A percentile compares a stretch with the other conserved stretches of the same genome.
Evolutionary conservation across 1,140 invertebrate species (phyloP).

Genomic region (Oryctes rhinoceros): DNA sequence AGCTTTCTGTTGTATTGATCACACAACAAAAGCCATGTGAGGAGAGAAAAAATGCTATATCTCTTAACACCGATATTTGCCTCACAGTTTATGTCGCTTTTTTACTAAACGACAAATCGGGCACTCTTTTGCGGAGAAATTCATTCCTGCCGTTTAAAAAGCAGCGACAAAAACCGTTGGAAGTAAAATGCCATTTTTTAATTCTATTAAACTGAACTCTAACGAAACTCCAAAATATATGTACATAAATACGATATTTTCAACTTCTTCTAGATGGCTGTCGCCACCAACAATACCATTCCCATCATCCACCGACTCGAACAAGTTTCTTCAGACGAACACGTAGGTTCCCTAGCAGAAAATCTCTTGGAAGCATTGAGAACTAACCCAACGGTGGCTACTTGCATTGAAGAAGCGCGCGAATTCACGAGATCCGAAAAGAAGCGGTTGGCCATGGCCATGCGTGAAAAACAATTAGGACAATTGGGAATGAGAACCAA

Average conservation of each 20-base stretch:
- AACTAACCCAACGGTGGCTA: slow-evolving; percentile 82
- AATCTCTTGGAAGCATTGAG: slow-evolving; percentile 91
- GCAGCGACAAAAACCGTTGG: too few species aligned
- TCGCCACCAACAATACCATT: slow-evolving; percentile 84
- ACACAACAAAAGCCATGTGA: too few species aligned
- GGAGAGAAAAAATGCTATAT: too few species aligned
- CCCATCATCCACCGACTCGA: slow-evolving; percentile 94
- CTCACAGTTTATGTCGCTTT: too few species aligned
- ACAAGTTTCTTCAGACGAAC: slow-evolving; percentile 96
- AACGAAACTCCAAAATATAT: too few species aligned
- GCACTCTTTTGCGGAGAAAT: too few species aligned
- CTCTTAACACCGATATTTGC: too few species aligned
- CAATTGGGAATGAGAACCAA: slow-evolving; percentile 96
- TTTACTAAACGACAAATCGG: too few species aligned
- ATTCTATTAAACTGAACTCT: too few species aligned
- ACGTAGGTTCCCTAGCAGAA: slow-evolving; percentile 95
- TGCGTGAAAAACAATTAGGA: slow-evolving; percentile 93
- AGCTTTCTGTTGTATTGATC: too few species aligned
- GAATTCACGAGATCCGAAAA: slow-evolving; percentile 94
- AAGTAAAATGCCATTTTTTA: too few species aligned
- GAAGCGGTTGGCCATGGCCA: slow-evolving; percentile 97
- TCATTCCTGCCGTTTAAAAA: too few species aligned
- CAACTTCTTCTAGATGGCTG: slow-evolving; percentile 65
- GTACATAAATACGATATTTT: not conserved
- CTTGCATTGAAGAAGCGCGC: slow-evolving; percentile 89